These are phyloP conservation scores for Mycetomoellerius zeteki DNA, from an alignment of 1,140 invertebrate genomes.

Conservation along the genomic window DNA sequence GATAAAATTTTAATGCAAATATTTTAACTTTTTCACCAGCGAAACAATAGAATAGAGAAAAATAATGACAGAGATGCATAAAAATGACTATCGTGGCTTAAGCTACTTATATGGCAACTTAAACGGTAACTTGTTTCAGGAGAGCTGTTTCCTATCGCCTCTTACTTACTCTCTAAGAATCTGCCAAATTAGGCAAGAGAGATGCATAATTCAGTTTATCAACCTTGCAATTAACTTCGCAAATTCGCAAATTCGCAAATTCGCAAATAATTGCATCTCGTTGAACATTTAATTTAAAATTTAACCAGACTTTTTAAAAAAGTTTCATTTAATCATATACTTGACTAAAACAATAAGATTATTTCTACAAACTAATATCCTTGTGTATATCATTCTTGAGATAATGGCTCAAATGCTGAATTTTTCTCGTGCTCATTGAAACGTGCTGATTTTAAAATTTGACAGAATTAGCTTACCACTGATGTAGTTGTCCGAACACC, in stretches of 20 bases:
- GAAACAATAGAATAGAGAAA: conserved; percentile 16
- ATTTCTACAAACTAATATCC: background rate
- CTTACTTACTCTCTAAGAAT: conserved; percentile 39
- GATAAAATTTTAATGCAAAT: background rate
- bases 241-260: background rate
- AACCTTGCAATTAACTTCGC: background rate
- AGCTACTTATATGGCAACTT: conserved; percentile 78
- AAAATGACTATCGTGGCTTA: conserved; percentile 57
- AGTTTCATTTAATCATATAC: background rate
- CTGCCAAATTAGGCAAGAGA: background rate
- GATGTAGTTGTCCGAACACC: conserved; percentile 82
- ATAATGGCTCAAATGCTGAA: background rate
- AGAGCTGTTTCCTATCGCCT: conserved; percentile 71
- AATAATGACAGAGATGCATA: background rate
- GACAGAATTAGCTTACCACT: conserved; percentile 80
- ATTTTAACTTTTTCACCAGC: background rate
- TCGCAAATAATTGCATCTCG: background rate
- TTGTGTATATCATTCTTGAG: background rate
- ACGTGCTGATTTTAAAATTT: conserved; percentile 3
- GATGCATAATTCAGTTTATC: background rate
- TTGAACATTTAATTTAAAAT: background rate
- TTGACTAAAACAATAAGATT: background rate
- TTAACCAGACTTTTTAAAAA: background rate
- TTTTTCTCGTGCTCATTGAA: background rate
- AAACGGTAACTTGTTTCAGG: conserved; percentile 70